These are phyloP conservation scores for Oreamnos americanus DNA, from an alignment of 2,113 vertebrate genomes.

Conservation along the genomic window DNA sequence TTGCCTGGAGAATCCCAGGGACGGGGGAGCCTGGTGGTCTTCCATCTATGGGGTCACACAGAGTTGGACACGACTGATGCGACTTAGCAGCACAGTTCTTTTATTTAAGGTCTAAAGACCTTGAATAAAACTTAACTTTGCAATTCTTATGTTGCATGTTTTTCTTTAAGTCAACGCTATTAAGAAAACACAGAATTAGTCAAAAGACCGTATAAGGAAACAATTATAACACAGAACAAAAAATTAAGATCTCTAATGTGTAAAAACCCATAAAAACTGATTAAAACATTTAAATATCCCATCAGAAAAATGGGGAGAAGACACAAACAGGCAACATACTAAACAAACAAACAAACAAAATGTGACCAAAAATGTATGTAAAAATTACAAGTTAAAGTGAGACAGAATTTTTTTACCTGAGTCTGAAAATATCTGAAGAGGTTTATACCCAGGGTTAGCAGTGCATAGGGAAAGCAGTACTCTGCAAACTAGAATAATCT, in stretches of 20 bases:
- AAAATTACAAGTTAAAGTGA: slow-evolving; percentile 16
- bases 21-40: no score
- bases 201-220: background rate
- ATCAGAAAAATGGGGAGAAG: slow-evolving; percentile 2
- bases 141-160: background rate
- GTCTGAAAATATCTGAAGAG: background rate
- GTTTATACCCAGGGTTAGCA: background rate
- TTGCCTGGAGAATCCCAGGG: no score
- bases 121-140: background rate
- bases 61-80: no score
- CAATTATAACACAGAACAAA: background rate
- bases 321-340: background rate
- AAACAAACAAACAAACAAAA: slow-evolving; percentile 25
- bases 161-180: background rate
- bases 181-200: background rate
- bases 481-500: background rate
- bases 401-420: background rate
- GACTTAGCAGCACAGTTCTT: background rate
- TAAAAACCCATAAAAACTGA: background rate
- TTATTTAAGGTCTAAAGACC: background rate
- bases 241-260: background rate
- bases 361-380: background rate
- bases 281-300: background rate
- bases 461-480: background rate
- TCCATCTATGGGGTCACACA: no score